Evolutionary conservation across 2,888 invertebrate species (phyloP).

Genomic region (Brenthis hecate): DNA sequence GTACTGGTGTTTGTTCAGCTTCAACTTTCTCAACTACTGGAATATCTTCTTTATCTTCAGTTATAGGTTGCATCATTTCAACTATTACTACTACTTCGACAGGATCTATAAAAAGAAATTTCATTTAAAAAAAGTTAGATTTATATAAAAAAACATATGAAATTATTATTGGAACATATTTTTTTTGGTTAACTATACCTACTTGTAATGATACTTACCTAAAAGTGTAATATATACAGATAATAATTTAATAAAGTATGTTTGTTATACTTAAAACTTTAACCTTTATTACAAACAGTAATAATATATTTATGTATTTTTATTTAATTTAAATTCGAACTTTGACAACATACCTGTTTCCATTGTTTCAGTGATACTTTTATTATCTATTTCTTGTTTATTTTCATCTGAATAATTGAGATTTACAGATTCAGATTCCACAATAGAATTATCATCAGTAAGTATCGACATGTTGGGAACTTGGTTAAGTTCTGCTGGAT

Average conservation of each 20-base stretch:
- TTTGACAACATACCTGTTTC: conserved; percentile 43
- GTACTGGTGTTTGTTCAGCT: background rate
- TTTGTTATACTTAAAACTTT: too few species aligned
- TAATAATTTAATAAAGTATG: too few species aligned
- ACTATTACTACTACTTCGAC: background rate
- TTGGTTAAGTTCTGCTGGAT: conserved; percentile 54
- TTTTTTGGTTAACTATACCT: too few species aligned
- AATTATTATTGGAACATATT: too few species aligned
- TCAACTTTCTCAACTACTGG: background rate
- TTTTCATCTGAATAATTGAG: conserved; percentile 63
- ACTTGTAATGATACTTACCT: too few species aligned
- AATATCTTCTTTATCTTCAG: background rate
- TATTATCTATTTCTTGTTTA: conserved; percentile 40
- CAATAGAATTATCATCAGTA: conserved; percentile 68
- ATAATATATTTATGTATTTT: too few species aligned
- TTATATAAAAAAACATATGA: too few species aligned
- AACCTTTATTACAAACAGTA: too few species aligned
- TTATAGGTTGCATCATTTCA: conserved; percentile 21
- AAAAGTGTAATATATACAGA: too few species aligned
- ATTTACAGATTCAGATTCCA: conserved; percentile 54
- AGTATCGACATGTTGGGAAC: conserved; percentile 59
- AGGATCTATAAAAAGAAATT: conserved; percentile 5
- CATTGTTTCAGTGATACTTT: conserved; percentile 37
- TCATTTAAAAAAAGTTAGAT: too few species aligned
- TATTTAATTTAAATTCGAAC: background rate